Base-by-base conservation (phyloP, 2,113 vertebrate species). In the Oncorhynchus clarkii region DNA sequence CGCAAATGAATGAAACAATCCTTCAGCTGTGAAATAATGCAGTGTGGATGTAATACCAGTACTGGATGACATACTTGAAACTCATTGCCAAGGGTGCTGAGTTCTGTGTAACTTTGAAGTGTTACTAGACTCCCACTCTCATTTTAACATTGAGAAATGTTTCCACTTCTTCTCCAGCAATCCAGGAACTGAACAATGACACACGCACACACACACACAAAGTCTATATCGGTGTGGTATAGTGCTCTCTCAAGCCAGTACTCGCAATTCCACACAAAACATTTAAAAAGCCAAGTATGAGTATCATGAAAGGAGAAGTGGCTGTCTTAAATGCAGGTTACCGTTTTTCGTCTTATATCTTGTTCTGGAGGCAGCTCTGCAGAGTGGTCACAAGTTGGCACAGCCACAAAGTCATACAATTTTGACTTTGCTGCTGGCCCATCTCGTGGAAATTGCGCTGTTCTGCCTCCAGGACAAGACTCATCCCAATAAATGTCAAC, bases 1-100 rank as follows among this genome's bases (percentile, higher is more conserved):
- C 81, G 80, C 62, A 80, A 88, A 81, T 78, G 83, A 83, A 83
- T 71, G 78, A 77, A 82, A 67, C 7, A 67, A 83, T 87, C 78
- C 77, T 39, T 86, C 80, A 82, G 65, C 75, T 57, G 11, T 85
- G 80, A 85, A 81, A 72, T 83, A 79, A 78, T 75, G 78, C 78
- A 60, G 75, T 60, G 72, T 45, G 78, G 59, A 82, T 64, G 27
- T 29, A 22, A 67, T 80, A 78, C 80, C 82, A 85, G 82, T 39
- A 29, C 76, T 85, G 20, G 69, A 78, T 83, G 86, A 91, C 78
- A 90, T 84, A 66, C 60, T 57, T 79, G 26, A 75, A 65, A 82
- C 73, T 67, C 26, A 14, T 51, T 72, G 81, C 84, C 87, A 86
- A 7, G 67, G 72, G 70, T 13, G 71, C 54, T 79, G 67, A 79